Conservation (phyloP, 2,113 vertebrate species). For the Mormyrus iriodes region DNA sequence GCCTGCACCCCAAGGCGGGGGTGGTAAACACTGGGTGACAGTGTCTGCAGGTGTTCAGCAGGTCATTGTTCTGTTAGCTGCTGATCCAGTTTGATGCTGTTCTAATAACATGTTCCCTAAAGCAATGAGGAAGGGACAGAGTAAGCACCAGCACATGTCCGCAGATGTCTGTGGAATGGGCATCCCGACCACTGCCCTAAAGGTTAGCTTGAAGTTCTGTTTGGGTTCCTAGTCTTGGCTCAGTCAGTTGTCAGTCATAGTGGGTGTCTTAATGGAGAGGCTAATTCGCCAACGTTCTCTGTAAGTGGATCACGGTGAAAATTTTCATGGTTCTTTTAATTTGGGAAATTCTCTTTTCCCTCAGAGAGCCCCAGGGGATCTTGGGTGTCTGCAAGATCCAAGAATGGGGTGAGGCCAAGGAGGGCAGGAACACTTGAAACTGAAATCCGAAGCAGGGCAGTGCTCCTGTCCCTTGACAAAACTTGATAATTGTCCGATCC, state of each 20-base stretch:
- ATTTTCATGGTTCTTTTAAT: background rate
- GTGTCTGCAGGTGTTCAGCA: background rate
- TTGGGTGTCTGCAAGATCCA: conserved; percentile 7
- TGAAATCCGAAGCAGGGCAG: background rate
- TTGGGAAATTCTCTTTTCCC: conserved; percentile 11
- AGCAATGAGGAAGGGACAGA: background rate
- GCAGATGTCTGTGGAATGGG: background rate
- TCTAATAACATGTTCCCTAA: background rate
- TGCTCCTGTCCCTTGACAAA: background rate
- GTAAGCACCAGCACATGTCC: background rate
- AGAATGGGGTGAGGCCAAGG: background rate
- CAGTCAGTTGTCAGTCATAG: background rate
- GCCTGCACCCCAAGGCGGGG: background rate
- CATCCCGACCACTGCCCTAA: background rate
- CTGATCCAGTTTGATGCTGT: background rate
- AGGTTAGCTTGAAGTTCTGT: background rate
- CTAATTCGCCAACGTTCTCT: background rate
- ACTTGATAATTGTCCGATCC: background rate
- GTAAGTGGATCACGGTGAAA: background rate
- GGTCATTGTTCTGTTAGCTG: background rate
- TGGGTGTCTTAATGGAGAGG: background rate
- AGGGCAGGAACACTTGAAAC: background rate
- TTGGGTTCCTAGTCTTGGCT: background rate
- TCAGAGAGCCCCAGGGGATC: conserved; percentile 14
- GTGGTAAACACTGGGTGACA: background rate